phyloP scores from a whole-genome alignment of 2,888 invertebrate species.

The Aspidiotus destructor region DNA sequence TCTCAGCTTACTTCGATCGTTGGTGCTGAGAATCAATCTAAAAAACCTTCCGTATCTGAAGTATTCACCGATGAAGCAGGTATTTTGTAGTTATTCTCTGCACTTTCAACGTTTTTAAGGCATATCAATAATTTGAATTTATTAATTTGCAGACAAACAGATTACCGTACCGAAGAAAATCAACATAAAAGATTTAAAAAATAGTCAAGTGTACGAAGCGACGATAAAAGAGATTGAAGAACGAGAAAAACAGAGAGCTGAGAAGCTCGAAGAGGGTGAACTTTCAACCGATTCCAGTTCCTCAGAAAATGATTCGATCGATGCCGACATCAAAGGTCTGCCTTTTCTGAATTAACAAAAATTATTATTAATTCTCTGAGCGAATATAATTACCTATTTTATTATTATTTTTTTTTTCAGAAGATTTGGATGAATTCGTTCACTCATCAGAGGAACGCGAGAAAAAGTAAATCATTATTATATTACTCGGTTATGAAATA shows the following conservation, averaged over 20 bases:
- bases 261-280: constrained; percentile 56
- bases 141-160: constrained; percentile 3
- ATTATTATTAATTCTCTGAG: neutral
- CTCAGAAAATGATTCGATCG: constrained; percentile 1
- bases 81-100: neutral
- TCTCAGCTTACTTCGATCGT: too few relatives aligned
- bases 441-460: too few relatives aligned
- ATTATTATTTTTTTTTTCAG: neutral
- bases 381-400: neutral
- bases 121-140: too few relatives aligned
- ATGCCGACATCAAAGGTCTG: neutral
- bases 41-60: too few relatives aligned
- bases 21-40: too few relatives aligned
- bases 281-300: constrained; percentile 42
- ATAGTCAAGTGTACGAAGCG: constrained; percentile 56
- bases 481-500: too few relatives aligned
- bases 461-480: too few relatives aligned
- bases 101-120: neutral
- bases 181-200: constrained; percentile 58
- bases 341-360: neutral
- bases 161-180: constrained; percentile 45
- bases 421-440: too few relatives aligned
- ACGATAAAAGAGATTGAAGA: constrained; percentile 56
- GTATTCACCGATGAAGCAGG: too few relatives aligned
- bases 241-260: constrained; percentile 49